Base-by-base conservation (phyloP, 2,888 invertebrate genomes). In the Embidobia sp. region DNA sequence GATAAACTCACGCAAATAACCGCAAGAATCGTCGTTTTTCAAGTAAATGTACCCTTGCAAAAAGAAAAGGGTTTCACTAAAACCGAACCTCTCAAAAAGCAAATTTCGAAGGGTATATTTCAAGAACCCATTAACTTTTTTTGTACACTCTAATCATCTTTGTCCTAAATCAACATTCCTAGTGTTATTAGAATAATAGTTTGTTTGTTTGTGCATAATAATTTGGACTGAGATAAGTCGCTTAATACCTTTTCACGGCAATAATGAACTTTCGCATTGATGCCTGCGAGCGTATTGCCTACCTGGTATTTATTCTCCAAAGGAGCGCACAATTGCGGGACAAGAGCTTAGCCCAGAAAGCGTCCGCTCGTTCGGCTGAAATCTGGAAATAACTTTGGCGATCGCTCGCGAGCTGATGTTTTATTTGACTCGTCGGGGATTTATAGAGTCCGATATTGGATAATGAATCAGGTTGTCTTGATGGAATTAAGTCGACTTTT, bases 401-500 rank as follows among this genome's bases (percentile, higher is more conserved):
- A 73, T 73, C 66, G 77, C 79, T 42, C 40, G 74, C 77, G 63
- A 74, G 67, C 75, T 80, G 81, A 87, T 88, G 85, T 85, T 85
- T 88, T 87, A 88, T 88, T 87, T 87, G 85, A 78, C 81, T 82
- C 79, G 72, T 78, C 78, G 69, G 66, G 83, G 84, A 88, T 89
- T 89, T 88, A 89, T 86, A 85, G 82, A 78, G 82, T 35, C 82
- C 85, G 83, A 89, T 89, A 89, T 89, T 89, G 88, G 88, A 87
- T 87, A 89, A 89, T 89, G 87, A 89, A 89, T 89, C 89, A 89
- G 87, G 87, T 81, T 82, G 82, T 83, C 86, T 85, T 88, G 87
- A 88, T 88, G 85, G 83, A 88, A 88, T 88, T 88, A 88, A 86
- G 82, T 84, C 78, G 83, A 80, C 81, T 80, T 82, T 59, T 67